phyloP scores from a whole-genome alignment of 2,888 invertebrate species.

The Drosophila mayaguana region DNA sequence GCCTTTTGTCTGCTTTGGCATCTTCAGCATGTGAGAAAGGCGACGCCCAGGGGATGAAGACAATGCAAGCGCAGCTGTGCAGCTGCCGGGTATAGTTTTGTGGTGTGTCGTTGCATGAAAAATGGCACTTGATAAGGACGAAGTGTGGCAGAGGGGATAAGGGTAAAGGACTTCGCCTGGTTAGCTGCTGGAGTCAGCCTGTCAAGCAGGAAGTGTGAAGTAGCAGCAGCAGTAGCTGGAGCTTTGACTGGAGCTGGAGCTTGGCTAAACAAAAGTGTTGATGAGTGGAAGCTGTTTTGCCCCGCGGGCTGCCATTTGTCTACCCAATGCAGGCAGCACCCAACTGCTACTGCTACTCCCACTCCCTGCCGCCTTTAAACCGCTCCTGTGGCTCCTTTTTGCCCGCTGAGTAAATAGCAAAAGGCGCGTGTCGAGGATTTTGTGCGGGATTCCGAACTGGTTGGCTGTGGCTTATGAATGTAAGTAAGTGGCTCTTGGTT shows the following conservation, averaged over 20 bases:
- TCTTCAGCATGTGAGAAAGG: constrained; percentile 58
- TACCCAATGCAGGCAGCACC: constrained; percentile 14
- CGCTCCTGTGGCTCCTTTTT: constrained; percentile 48
- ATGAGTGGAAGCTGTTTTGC: constrained; percentile 44
- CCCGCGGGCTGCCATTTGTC: constrained; percentile 72
- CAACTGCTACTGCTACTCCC: neutral
- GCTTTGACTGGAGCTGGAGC: constrained; percentile 28
- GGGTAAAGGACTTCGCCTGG: constrained; percentile 6
- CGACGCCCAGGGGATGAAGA: constrained; percentile 36
- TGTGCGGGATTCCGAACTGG: constrained; percentile 16
- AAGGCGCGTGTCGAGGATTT: constrained; percentile 72
- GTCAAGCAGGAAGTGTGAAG: constrained; percentile 78
- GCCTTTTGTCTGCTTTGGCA: constrained; percentile 54
- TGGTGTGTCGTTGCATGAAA: constrained; percentile 76
- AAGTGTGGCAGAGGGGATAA: neutral
- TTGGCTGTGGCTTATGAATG: constrained; percentile 70
- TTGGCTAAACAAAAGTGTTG: constrained; percentile 43
- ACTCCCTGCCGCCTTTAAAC: neutral
- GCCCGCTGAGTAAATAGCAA: constrained; percentile 76
- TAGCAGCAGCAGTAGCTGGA: constrained; percentile 38
- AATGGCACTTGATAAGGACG: constrained; percentile 76
- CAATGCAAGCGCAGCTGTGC: constrained; percentile 35
- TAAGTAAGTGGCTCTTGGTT: constrained; percentile 81
- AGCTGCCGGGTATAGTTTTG: constrained; percentile 64
- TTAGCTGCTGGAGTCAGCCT: constrained; percentile 55